Evolutionary conservation across 2,797 vertebrate species (phyloP).

Genomic region (Oreortyx pictus): DNA sequence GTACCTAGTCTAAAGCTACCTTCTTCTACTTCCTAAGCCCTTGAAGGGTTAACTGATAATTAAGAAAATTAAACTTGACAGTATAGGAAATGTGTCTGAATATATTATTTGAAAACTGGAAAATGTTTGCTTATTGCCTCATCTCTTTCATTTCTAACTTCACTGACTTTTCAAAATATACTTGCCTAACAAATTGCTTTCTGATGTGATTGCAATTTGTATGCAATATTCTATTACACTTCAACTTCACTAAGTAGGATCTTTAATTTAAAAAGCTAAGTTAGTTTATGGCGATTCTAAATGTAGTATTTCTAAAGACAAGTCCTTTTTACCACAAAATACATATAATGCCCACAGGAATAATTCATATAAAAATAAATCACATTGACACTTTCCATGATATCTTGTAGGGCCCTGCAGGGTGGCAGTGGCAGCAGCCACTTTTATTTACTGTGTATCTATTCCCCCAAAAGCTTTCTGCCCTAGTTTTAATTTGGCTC

Average conservation of each 20-base stretch:
- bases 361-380: slow-evolving; percentile 67
- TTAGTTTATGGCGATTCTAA: not conserved
- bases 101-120: not conserved
- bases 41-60: not conserved
- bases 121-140: slow-evolving; percentile 17
- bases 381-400: slow-evolving; percentile 60
- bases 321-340: slow-evolving; percentile 27
- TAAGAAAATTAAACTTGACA: not conserved
- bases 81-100: not conserved
- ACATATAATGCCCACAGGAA: slow-evolving; percentile 44
- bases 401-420: slow-evolving; percentile 52
- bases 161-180: slow-evolving; percentile 2
- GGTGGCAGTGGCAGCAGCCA: slow-evolving; percentile 47
- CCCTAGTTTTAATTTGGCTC: slow-evolving; percentile 60
- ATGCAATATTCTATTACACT: not conserved
- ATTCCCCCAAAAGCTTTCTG: slow-evolving; percentile 56
- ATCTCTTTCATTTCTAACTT: slow-evolving; percentile 22
- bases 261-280: slow-evolving; percentile 12
- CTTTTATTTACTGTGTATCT: slow-evolving; percentile 54
- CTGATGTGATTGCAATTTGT: not conserved
- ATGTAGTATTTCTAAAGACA: slow-evolving; percentile 20
- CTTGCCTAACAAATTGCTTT: not conserved
- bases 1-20: too few relatives aligned
- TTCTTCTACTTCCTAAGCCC: not conserved
- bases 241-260: not conserved